Conservation (phyloP, 2,888 invertebrate genomes). For the Polia nebulosa region DNA sequence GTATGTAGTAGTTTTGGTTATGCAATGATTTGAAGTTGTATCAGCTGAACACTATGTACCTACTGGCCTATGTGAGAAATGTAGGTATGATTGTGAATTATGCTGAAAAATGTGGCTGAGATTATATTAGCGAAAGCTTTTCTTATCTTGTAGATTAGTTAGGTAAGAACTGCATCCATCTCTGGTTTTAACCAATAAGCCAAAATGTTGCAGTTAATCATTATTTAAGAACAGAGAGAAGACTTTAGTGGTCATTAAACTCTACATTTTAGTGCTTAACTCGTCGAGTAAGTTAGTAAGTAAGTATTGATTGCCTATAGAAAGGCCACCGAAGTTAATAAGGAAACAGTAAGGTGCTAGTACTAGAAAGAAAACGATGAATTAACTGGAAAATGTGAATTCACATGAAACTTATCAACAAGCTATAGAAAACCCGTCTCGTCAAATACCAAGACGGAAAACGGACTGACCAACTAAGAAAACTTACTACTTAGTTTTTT, state of each 20-base stretch:
- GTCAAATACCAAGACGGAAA: constrained; percentile 7
- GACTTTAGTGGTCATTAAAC: not conserved
- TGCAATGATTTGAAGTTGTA: not conserved
- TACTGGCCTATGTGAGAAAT: not conserved
- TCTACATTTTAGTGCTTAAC: constrained; percentile 11
- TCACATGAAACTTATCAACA: not conserved
- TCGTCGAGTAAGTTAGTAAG: not conserved
- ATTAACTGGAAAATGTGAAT: too few species aligned
- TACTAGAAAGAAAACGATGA: not conserved
- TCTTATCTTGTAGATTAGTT: not conserved
- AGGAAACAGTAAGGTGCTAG: not conserved
- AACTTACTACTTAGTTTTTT: not conserved
- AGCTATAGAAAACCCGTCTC: not conserved
- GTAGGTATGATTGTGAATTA: not conserved
- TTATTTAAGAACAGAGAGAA: not conserved
- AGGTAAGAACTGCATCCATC: not conserved
- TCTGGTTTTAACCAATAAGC: not conserved
- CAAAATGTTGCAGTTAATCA: not conserved
- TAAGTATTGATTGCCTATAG: not conserved
- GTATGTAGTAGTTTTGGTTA: not conserved
- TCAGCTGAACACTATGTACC: not conserved
- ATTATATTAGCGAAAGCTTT: not conserved
- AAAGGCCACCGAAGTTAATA: not conserved
- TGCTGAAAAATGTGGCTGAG: not conserved
- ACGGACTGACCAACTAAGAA: not conserved